phyloP scores from a whole-genome alignment of 2,797 vertebrate species.

The Enteromius argenteus region DNA sequence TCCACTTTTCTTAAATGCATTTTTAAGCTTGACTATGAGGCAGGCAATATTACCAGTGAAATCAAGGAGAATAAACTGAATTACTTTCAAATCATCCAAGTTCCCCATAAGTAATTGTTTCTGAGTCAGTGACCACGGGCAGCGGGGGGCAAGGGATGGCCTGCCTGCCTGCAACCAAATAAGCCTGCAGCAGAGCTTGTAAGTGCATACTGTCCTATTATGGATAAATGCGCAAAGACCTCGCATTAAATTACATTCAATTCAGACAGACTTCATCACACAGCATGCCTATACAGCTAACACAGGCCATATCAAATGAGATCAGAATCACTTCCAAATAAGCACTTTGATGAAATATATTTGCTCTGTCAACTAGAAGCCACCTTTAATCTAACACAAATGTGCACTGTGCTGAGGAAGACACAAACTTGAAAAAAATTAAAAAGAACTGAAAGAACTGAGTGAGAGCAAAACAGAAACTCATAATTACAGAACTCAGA shows the following conservation, averaged over 20 bases:
- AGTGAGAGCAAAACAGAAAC: neutral
- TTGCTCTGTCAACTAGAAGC: conserved; percentile 59
- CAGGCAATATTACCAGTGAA: conserved; percentile 80
- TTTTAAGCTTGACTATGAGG: conserved; percentile 66
- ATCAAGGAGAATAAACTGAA: conserved; percentile 82
- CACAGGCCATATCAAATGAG: conserved; percentile 16
- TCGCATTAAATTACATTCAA: conserved; percentile 57
- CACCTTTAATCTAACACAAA: conserved; percentile 68
- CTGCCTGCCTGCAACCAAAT: conserved; percentile 46
- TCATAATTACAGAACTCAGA: neutral
- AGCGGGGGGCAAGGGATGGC: conserved; percentile 52
- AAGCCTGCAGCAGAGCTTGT: conserved; percentile 52
- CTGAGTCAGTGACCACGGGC: conserved; percentile 78
- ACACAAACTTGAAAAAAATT: conserved; percentile 52
- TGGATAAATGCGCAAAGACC: conserved; percentile 59
- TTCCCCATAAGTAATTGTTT: conserved; percentile 77
- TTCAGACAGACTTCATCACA: conserved; percentile 62
- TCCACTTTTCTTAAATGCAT: conserved; percentile 16
- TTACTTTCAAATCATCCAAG: conserved; percentile 81
- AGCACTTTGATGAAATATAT: conserved; percentile 66
- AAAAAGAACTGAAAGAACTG: neutral
- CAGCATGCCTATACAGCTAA: conserved; percentile 45
- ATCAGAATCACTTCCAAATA: conserved; percentile 28
- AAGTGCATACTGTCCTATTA: conserved; percentile 54
- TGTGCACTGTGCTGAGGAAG: conserved; percentile 67